These are phyloP conservation scores for Clupea harengus DNA, from an alignment of 2,113 vertebrate species.

Conservation along the genomic window DNA sequence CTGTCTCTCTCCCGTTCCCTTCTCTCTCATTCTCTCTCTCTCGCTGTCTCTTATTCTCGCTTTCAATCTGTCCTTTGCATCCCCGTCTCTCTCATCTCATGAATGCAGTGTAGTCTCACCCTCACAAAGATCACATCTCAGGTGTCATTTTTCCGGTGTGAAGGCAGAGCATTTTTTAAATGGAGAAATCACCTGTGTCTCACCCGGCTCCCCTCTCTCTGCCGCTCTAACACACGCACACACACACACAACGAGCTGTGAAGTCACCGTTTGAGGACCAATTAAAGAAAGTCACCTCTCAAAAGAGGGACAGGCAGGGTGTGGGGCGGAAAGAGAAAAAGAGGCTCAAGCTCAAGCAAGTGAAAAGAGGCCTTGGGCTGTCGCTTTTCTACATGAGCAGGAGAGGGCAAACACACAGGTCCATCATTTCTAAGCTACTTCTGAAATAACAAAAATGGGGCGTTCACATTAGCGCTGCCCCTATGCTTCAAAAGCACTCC, in stretches of 20 bases:
- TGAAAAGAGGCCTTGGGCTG: neutral
- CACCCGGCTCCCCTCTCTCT: neutral
- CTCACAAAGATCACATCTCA: neutral
- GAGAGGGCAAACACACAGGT: slow-evolving; percentile 18
- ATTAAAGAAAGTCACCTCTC: neutral
- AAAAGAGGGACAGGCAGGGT: neutral
- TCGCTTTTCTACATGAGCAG: neutral
- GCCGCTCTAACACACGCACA: neutral
- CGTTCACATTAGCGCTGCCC: neutral
- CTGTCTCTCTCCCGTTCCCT: neutral
- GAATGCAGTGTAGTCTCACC: neutral
- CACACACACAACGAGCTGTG: neutral
- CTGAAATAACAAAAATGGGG: slow-evolving; percentile 42
- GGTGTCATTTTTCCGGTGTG: slow-evolving; percentile 2
- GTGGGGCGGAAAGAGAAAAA: too few relatives aligned
- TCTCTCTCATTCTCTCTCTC: neutral
- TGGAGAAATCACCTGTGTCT: neutral
- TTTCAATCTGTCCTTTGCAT: neutral
- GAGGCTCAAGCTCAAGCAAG: too few relatives aligned
- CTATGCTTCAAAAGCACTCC: neutral
- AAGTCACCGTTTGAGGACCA: neutral
- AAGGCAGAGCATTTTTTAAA: neutral
- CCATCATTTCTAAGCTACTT: slow-evolving; percentile 38
- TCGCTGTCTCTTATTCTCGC: neutral
- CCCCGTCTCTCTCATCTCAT: neutral